Evolutionary conservation across 2,797 vertebrate species (phyloP).

Genomic region (Apogon talboti): DNA sequence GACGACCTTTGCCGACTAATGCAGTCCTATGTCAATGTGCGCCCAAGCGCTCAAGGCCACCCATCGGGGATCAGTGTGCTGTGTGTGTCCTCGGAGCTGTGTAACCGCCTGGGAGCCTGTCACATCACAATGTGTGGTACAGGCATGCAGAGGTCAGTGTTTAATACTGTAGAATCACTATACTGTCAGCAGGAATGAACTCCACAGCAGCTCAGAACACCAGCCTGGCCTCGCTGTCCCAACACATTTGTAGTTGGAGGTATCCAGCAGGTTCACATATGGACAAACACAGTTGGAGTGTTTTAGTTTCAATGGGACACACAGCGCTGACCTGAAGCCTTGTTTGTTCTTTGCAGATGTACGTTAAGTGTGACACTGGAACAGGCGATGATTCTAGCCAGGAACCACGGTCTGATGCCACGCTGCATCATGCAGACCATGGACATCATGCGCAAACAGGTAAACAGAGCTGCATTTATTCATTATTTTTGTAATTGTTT

Average conservation of each 20-base stretch:
- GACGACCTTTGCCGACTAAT: constrained; percentile 96
- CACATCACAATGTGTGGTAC: constrained; percentile 96
- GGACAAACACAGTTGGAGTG: background rate
- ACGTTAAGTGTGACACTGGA: constrained; percentile 94
- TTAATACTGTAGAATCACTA: constrained; percentile 6
- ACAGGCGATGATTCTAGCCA: constrained; percentile 91
- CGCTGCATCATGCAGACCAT: constrained; percentile 98
- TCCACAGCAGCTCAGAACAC: constrained; percentile 17
- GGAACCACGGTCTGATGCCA: constrained; percentile 94
- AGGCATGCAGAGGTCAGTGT: constrained; percentile 94
- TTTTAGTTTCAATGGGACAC: constrained; percentile 5
- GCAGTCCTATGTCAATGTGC: constrained; percentile 91
- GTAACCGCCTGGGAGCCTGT: constrained; percentile 95
- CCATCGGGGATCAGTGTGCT: constrained; percentile 88
- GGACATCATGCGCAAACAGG: constrained; percentile 99
- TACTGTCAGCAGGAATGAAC: constrained; percentile 43
- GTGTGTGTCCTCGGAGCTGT: constrained; percentile 94
- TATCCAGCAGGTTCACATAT: constrained; percentile 13
- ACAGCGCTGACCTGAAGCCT: constrained; percentile 3
- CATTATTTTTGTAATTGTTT: too few relatives aligned
- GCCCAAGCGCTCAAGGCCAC: constrained; percentile 79
- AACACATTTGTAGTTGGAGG: background rate
- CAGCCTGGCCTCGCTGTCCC: constrained; percentile 3
- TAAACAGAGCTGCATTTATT: constrained; percentile 50
- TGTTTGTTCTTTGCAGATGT: constrained; percentile 82